Evolutionary conservation across 2,113 vertebrate species (phyloP), one percentile per base, ranked within the genome.

Genomic region (Agelaius tricolor): DNA sequence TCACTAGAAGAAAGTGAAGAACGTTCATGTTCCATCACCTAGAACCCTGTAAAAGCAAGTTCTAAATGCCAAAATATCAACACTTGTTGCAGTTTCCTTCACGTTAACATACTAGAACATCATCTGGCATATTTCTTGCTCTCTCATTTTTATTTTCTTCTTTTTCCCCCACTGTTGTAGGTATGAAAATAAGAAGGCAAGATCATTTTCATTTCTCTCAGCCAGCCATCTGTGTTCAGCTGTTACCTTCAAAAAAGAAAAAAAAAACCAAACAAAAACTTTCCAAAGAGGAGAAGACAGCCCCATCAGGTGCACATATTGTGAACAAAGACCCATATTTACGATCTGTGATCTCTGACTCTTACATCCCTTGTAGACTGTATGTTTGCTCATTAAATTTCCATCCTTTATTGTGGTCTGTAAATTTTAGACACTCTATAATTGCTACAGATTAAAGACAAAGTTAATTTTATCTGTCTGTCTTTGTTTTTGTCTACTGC

Each of bases 1-100:
- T 97, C 97, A 78, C 80, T 63, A 87, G 87, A 57, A 96, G 46
- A 88, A 94, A 95, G 68, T 76, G 80, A 96, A 93, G 89, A 96
- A 96, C 90, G 88, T 96, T 96, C 83, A 91, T 83, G 67, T 96
- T 95, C 78, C 74, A 90, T 67, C 39, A 84, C 84, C 82, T 94
- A 95, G 76, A 84, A 46, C 47, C 63, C 63, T 88, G 94, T 84
- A 77, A 96, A 94, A 96, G 89, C 83, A 96, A 92, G 66, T 74
- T 84, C 51, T 88, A 57, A 91, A 77, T 74, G 66, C 72, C 67
- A 89, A 93, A 93, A 96, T 73, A 49, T 92, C 84, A 95, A 75
- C 66, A 88, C 84, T 87, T 68, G 17, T 41, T 47, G 16, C 24
- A 72, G 63, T 51, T 85, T 88, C 66, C 33, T 78, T 90, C 66